These are phyloP conservation scores for Ladona fulva DNA, from an alignment of 1,140 invertebrate species.

Conservation along the genomic window DNA sequence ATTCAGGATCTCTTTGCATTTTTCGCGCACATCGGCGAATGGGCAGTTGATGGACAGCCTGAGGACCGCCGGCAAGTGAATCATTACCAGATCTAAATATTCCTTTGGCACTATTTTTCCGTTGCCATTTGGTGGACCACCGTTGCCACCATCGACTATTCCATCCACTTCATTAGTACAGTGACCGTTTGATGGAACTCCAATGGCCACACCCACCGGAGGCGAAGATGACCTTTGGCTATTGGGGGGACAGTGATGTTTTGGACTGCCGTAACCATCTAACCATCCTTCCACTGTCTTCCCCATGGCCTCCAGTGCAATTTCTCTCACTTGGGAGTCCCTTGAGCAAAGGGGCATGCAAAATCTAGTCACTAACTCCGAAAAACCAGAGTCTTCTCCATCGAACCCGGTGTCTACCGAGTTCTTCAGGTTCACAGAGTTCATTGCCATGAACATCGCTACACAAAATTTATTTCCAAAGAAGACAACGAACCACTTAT, in stretches of 20 bases:
- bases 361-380: conserved; percentile 43
- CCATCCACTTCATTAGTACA: conserved; percentile 33
- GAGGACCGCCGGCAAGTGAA: conserved; percentile 47
- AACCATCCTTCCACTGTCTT: conserved; percentile 47
- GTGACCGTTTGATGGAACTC: conserved; percentile 36
- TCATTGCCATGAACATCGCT: conserved; percentile 5
- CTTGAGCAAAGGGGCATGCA: conserved; percentile 43
- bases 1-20: conserved; percentile 45
- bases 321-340: conserved; percentile 42
- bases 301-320: conserved; percentile 43
- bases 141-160: conserved; percentile 37
- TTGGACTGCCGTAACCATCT: conserved; percentile 42
- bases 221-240: background rate
- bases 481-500: background rate
- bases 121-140: conserved; percentile 16
- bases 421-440: background rate
- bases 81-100: conserved; percentile 42
- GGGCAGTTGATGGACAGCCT: conserved; percentile 48
- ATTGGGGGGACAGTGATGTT: conserved; percentile 24
- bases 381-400: background rate
- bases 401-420: background rate
- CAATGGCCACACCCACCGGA: conserved; percentile 18
- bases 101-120: conserved; percentile 34
- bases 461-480: background rate
- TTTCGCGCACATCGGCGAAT: conserved; percentile 46